Base-by-base conservation (phyloP, 2,888 invertebrate species). In the Taphrorychus bicolor region DNA sequence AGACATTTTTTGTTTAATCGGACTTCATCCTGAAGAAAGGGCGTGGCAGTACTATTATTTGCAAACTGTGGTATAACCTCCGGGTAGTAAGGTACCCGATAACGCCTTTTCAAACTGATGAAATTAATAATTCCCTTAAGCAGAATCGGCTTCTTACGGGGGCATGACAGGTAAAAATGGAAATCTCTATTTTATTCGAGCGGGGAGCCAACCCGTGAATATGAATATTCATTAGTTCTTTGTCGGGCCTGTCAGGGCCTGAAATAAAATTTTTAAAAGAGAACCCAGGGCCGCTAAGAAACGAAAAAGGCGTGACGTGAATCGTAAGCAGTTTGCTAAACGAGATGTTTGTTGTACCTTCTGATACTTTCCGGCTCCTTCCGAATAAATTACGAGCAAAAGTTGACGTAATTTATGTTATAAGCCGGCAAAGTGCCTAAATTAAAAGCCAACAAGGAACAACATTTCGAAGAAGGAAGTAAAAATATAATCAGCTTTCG, bases 201-300 rank as follows among this genome's bases (percentile, higher is more conserved):
- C 40, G 11, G 45, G 45, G 16, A 53, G 19, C 23, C 60, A 19
- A 41, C 22, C 53, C 62, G 62, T 62, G 62, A 62, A 56, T 54
- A 62, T 62, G 62, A 62, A 64, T 64, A 64, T 64, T 64, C 64
- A 64, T 64, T 52, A 57, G 58, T 42, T 19, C 51, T 23, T 58
- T 59, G 64, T 58, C 52, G 52, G 41, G 48, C 40, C 49, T 51
- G 63, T 57, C 63, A 57, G 19, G 63, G 21, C 63, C 23, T 49
- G 56, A 45, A 64, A 56, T 42, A 58, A 59, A 59, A 57, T 40
- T 49, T 63, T 63, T 49, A 59, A 59, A 52, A 64, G 58, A 51
- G n/a, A 21, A 51, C 9, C 51, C 45, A 21, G 18, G 22, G 23
- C 45, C 40, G 17, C 57, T 51, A 16, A 42, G 53, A 42, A 58